phyloP scores from a whole-genome alignment of 2,797 vertebrate genomes.

The Staurois parvus region DNA sequence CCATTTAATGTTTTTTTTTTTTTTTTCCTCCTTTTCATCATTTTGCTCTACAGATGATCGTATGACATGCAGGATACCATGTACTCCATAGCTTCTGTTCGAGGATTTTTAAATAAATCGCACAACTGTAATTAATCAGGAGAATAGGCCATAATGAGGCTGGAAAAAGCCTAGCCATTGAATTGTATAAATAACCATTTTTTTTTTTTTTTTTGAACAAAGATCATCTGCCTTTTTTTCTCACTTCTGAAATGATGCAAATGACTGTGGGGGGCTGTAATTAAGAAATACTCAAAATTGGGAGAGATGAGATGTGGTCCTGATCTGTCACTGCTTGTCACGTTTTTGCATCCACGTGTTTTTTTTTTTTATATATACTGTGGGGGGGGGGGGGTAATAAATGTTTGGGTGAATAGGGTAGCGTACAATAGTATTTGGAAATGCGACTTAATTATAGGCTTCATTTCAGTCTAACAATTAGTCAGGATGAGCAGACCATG shows the following conservation, averaged over 20 bases:
- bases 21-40: constrained; percentile 40
- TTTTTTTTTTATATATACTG: not conserved
- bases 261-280: constrained; percentile 45
- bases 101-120: constrained; percentile 31
- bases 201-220: constrained; percentile 36
- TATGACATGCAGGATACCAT: constrained; percentile 28
- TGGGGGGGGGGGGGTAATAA: not conserved
- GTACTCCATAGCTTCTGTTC: constrained; percentile 27
- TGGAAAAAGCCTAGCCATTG: constrained; percentile 25
- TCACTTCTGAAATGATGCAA: constrained; percentile 52
- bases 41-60: constrained; percentile 50
- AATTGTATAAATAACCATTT: constrained; percentile 51
- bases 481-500: not conserved
- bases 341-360: not conserved
- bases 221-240: constrained; percentile 47
- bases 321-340: constrained; percentile 20
- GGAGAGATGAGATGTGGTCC: constrained; percentile 3
- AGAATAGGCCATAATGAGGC: constrained; percentile 59
- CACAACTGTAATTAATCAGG: constrained; percentile 52
- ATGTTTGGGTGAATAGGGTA: not conserved
- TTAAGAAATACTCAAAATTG: constrained; percentile 51
- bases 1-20: constrained; percentile 50
- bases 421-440: not conserved
- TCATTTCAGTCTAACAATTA: constrained; percentile 31
- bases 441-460: not conserved